phyloP scores from a whole-genome alignment of 2,888 invertebrate genomes.

The Byasa hedistus region DNA sequence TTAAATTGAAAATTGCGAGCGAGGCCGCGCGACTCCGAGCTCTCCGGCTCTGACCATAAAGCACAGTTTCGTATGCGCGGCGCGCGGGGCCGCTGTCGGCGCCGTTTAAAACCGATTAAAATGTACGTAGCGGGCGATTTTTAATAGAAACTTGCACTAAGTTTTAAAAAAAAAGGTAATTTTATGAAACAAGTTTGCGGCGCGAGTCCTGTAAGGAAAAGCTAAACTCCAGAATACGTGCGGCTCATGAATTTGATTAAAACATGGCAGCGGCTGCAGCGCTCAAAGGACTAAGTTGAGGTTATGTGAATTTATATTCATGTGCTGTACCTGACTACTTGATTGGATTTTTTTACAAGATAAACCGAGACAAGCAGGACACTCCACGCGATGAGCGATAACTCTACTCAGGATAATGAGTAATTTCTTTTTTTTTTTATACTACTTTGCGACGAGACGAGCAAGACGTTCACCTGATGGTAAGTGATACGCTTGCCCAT shows the following conservation, averaged over 20 bases:
- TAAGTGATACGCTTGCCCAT: too few relatives aligned
- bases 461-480: too few relatives aligned
- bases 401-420: too few relatives aligned
- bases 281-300: too few relatives aligned
- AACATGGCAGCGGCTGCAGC: not conserved
- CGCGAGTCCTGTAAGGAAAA: conserved; percentile 5
- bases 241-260: not conserved
- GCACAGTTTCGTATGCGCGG: too few relatives aligned
- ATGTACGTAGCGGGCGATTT: conserved; percentile 40
- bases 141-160: conserved; percentile 41
- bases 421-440: too few relatives aligned
- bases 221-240: not conserved
- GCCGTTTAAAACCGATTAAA: conserved; percentile 50
- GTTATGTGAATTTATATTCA: too few relatives aligned
- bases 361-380: too few relatives aligned
- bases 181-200: conserved; percentile 11
- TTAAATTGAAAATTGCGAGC: conserved; percentile 29
- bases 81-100: conserved; percentile 17
- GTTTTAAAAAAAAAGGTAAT: conserved; percentile 28
- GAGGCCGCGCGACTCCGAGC: conserved; percentile 10
- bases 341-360: too few relatives aligned
- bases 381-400: too few relatives aligned
- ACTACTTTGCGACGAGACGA: too few relatives aligned
- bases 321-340: too few relatives aligned
- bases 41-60: not conserved